phyloP scores from a whole-genome alignment of 2,113 vertebrate species.

The Oxygymnocypris stewartii region DNA sequence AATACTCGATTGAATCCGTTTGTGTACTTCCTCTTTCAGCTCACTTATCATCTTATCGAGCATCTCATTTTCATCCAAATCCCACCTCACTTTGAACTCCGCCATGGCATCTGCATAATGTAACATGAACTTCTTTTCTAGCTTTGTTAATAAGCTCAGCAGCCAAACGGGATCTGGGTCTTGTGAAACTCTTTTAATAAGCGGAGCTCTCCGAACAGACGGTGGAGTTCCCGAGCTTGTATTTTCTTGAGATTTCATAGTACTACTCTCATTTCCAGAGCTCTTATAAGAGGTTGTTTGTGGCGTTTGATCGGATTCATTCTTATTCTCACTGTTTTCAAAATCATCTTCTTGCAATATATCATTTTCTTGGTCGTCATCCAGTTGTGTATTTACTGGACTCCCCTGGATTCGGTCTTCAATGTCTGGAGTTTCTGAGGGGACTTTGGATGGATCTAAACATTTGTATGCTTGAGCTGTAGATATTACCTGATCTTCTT shows the following conservation, averaged over 20 bases:
- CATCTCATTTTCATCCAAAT: slow-evolving; percentile 75
- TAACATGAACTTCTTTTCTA: slow-evolving; percentile 88
- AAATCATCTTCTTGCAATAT: slow-evolving; percentile 59
- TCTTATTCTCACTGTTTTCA: slow-evolving; percentile 49
- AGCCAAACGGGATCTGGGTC: slow-evolving; percentile 83
- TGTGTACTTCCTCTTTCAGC: slow-evolving; percentile 82
- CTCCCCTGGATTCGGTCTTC: slow-evolving; percentile 54
- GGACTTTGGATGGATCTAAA: slow-evolving; percentile 49
- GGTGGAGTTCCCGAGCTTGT: slow-evolving; percentile 48
- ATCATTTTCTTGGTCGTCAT: slow-evolving; percentile 59
- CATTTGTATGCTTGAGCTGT: slow-evolving; percentile 32
- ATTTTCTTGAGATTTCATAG: slow-evolving; percentile 55
- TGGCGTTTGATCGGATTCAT: slow-evolving; percentile 58
- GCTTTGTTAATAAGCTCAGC: slow-evolving; percentile 80
- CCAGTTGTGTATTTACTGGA: slow-evolving; percentile 44
- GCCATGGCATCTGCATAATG: slow-evolving; percentile 85
- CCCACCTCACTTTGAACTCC: slow-evolving; percentile 84
- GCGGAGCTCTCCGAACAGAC: slow-evolving; percentile 46
- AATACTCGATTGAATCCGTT: slow-evolving; percentile 81
- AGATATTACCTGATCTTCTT: slow-evolving; percentile 42
- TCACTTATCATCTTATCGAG: slow-evolving; percentile 84
- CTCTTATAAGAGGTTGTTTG: slow-evolving; percentile 58
- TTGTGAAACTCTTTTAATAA: slow-evolving; percentile 61
- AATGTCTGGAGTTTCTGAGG: slow-evolving; percentile 51
- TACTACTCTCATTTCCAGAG: slow-evolving; percentile 56